phyloP scores from a whole-genome alignment of 2,113 vertebrate species.

The Electrona antarctica region DNA sequence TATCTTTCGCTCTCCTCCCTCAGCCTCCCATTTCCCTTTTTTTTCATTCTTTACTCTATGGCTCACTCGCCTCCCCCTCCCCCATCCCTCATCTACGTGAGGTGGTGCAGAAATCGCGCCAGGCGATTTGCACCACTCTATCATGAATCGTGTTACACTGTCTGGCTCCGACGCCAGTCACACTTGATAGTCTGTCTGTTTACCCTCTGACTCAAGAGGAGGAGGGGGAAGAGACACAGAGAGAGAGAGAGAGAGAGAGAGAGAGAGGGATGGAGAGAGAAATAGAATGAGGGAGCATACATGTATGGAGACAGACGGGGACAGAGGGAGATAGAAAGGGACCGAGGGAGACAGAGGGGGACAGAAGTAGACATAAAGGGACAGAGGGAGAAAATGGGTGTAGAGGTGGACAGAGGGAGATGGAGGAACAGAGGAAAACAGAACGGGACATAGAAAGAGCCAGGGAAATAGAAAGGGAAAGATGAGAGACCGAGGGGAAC shows the following conservation, averaged over 20 bases:
- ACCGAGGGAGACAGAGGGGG: no score
- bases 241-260: constrained; percentile 60
- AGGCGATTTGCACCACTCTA: constrained; percentile 82
- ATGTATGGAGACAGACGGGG: no score
- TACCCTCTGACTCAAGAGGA: constrained; percentile 47
- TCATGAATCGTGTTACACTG: constrained; percentile 86
- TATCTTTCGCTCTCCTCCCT: constrained; percentile 58
- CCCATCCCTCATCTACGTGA: constrained; percentile 49
- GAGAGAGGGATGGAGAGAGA: constrained; percentile 67
- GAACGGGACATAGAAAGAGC: no score
- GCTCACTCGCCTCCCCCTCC: constrained; percentile 9
- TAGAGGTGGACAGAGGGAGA: no score
- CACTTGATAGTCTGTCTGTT: constrained; percentile 83
- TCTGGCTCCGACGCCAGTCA: constrained; percentile 82
- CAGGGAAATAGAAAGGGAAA: no score
- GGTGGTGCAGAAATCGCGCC: constrained; percentile 71
- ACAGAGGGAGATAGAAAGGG: no score
- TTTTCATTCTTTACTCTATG: constrained; percentile 56
- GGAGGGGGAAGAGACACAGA: not conserved
- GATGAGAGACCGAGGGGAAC: no score
- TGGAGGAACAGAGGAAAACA: no score
- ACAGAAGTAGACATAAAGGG: no score
- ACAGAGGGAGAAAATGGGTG: no score
- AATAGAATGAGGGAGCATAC: constrained; percentile 55
- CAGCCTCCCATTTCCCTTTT: constrained; percentile 1